Evolutionary conservation across 2,888 invertebrate species (phyloP).

Genomic region (Phengaris alcon): DNA sequence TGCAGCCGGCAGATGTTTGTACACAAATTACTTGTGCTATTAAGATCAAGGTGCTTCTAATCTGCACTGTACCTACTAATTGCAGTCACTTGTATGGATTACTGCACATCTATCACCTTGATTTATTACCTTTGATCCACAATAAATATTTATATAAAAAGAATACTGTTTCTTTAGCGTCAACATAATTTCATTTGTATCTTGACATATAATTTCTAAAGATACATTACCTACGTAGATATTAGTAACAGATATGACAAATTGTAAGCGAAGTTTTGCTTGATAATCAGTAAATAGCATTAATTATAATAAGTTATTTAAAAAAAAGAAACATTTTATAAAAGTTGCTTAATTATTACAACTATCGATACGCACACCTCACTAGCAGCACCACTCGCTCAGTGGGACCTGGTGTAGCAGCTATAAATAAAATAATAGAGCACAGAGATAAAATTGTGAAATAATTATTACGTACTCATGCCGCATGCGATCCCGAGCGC

Average conservation of each 20-base stretch:
- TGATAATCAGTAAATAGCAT: no score
- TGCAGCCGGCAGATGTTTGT: constrained; percentile 20
- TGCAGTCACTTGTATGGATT: constrained; percentile 11
- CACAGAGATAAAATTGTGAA: constrained; percentile 61
- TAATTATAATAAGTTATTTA: no score
- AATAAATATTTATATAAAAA: background rate
- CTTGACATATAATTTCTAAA: background rate
- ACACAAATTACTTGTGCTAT: constrained; percentile 27
- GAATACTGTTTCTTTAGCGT: no score
- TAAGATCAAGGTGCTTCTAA: constrained; percentile 23
- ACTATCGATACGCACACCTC: constrained; percentile 35
- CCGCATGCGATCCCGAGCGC: constrained; percentile 32
- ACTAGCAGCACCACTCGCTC: constrained; percentile 43
- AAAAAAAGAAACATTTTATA: no score
- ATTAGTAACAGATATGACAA: no score
- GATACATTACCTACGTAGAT: background rate
- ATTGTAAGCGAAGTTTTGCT: no score
- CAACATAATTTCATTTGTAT: background rate
- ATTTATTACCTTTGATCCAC: constrained; percentile 11
- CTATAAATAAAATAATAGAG: constrained; percentile 67
- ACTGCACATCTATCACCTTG: constrained; percentile 15
- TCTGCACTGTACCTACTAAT: constrained; percentile 24
- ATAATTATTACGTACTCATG: constrained; percentile 55
- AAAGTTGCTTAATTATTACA: background rate
- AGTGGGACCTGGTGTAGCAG: constrained; percentile 53